A percentile compares a stretch with the other conserved stretches of the same genome.
Conservation (phyloP, 2,888 invertebrate genomes). For the Lottia gigantea region DNA sequence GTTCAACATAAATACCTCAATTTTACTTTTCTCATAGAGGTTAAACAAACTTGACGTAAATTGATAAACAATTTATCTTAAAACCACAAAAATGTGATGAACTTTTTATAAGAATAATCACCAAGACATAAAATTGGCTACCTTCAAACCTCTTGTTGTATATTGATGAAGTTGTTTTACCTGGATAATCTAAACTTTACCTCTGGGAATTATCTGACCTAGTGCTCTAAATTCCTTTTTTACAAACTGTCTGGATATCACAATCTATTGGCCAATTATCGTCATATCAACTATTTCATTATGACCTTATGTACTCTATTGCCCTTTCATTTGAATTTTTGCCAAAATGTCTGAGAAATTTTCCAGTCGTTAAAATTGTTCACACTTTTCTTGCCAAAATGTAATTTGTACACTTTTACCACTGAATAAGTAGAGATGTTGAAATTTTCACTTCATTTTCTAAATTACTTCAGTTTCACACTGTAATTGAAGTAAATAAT, state of each 20-base stretch:
- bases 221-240: slow-evolving; percentile 7
- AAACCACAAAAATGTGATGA: slow-evolving; percentile 6
- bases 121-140: neutral
- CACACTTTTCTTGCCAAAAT: neutral
- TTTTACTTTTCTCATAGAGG: no score
- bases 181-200: neutral
- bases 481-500: no score
- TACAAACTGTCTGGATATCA: neutral
- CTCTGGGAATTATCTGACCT: slow-evolving; percentile 1
- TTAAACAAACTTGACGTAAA: neutral
- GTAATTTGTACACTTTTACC: no score
- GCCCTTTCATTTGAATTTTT: slow-evolving; percentile 1
- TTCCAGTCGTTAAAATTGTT: slow-evolving; percentile 2
- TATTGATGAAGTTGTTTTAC: neutral
- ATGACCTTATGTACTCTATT: slow-evolving; percentile 1
- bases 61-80: neutral
- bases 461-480: no score
- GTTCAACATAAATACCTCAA: no score
- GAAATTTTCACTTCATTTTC: no score
- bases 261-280: neutral
- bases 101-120: neutral
- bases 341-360: slow-evolving; percentile 8
- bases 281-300: neutral
- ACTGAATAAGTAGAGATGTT: no score
- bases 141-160: neutral